Evolutionary conservation across 2,888 invertebrate species (phyloP).

Genomic region (Diploptera punctata): DNA sequence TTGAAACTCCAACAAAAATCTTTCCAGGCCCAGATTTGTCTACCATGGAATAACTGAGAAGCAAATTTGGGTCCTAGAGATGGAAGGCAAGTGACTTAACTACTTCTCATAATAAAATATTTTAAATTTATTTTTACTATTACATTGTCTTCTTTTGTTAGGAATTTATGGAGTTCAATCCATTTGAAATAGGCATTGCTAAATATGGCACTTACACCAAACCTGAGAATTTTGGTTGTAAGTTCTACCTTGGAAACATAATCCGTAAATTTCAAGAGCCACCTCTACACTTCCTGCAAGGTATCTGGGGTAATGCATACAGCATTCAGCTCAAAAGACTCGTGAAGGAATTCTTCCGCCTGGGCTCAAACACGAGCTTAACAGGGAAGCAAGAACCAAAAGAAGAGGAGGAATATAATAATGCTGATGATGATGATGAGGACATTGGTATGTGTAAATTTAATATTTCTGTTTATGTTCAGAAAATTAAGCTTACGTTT

Average conservation of each 20-base stretch:
- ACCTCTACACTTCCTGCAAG: conserved; percentile 57
- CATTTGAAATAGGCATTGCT: conserved; percentile 57
- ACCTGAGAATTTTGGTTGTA: conserved; percentile 53
- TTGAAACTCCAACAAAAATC: too few relatives aligned
- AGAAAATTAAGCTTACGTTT: too few relatives aligned
- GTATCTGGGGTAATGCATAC: conserved; percentile 59
- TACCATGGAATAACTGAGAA: too few relatives aligned
- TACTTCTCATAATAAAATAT: too few relatives aligned
- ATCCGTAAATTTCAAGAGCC: conserved; percentile 52
- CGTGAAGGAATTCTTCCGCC: background rate
- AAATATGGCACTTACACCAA: conserved; percentile 58
- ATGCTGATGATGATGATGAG: background rate
- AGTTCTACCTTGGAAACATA: conserved; percentile 53
- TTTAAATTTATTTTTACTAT: too few relatives aligned
- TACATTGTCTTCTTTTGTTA: too few relatives aligned
- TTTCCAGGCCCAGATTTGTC: too few relatives aligned
- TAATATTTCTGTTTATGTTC: too few relatives aligned
- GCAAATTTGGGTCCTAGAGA: too few relatives aligned
- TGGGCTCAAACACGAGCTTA: background rate
- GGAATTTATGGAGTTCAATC: conserved; percentile 59
- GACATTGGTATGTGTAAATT: too few relatives aligned
- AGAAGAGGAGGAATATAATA: background rate
- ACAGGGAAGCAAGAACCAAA: background rate
- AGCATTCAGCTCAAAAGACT: conserved; percentile 53
- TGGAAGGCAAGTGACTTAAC: too few relatives aligned